Evolutionary conservation across 2,888 invertebrate species (phyloP), one percentile per base, ranked within the genome.

Genomic region (Drosophila lutescens): DNA sequence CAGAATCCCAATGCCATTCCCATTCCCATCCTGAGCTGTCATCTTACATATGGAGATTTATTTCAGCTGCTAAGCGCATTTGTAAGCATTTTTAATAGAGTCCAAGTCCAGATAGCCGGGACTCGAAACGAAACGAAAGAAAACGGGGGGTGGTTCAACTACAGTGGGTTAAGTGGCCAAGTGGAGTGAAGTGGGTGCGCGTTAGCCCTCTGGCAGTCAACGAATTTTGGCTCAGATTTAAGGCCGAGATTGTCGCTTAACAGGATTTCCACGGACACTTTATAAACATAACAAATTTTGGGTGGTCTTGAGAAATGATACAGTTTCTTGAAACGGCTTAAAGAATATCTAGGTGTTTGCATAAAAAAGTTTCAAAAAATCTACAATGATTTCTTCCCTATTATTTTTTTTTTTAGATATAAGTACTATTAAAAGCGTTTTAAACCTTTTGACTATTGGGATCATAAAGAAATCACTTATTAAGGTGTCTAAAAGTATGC

Each of bases 41-140:
- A 88, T 74, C 76, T 82, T 66, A 71, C 86, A 86, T 86, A 83
- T 83, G 83, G 88, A 83, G 83, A 83, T 83, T 83, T 83, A 88
- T 88, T 82, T 77, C 71, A 67, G 41, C 58, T 63, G 71, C 66
- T 88, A 86, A 85, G 89, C 88, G 87, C 85, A 88, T 85, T 85
- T 88, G 74, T 67, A 86, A 79, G 87, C 85, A 85, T 85, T 85
- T 85, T 88, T 88, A 85, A 85, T 88, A 88, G 87, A 88, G 87
- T 81, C 84, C 47, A 32, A 47, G 30, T 47, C 23, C 66, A 56
- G 68, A 65, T 66, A 55, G 54, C 43, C 57, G 10, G 10, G 15
- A 32, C 6, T 17, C 30, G 30, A 15, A 32, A 32, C 10, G 20
- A 9, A 0, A 40, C 17, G 34, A 26, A 26, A 26, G 26, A 26